Conservation (phyloP, 2,888 invertebrate genomes). For the Conus canariensis region DNA sequence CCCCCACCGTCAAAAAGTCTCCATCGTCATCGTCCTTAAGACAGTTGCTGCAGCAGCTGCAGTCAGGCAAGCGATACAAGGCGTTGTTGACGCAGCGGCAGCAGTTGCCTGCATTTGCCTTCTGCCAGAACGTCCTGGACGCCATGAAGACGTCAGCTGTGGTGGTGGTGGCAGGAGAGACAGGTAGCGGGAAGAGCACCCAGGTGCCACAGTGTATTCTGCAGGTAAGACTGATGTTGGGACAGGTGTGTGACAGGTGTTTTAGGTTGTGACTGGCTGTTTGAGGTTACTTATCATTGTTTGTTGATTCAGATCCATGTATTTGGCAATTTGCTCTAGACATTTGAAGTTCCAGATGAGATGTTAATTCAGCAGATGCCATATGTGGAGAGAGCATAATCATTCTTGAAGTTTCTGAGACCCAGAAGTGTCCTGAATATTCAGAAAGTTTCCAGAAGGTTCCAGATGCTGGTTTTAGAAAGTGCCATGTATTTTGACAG, state of each 20-base stretch:
- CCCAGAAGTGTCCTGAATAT: no score
- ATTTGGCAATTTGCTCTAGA: not conserved
- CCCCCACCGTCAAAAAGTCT: not conserved
- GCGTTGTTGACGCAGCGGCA: conserved; percentile 61
- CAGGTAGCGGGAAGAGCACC: conserved; percentile 77
- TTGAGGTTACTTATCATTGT: no score
- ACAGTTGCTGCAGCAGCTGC: conserved; percentile 42
- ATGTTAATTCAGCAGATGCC: no score
- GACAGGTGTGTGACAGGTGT: not conserved
- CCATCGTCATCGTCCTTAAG: not conserved
- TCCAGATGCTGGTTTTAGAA: no score
- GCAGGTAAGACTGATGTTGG: conserved; percentile 61
- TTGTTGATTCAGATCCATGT: not conserved
- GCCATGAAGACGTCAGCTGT: conserved; percentile 63
- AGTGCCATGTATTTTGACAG: no score
- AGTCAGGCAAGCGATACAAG: conserved; percentile 52
- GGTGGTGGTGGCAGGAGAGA: conserved; percentile 76
- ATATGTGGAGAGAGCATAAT: no score
- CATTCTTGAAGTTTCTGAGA: no score
- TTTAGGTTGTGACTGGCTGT: not conserved
- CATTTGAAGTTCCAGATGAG: no score
- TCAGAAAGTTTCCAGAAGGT: no score
- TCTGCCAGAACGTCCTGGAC: conserved; percentile 59
- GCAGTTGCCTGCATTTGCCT: conserved; percentile 70
- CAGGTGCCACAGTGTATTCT: conserved; percentile 77